Conservation (phyloP, 2,888 invertebrate species). For the Phrixothrix hirtus region DNA sequence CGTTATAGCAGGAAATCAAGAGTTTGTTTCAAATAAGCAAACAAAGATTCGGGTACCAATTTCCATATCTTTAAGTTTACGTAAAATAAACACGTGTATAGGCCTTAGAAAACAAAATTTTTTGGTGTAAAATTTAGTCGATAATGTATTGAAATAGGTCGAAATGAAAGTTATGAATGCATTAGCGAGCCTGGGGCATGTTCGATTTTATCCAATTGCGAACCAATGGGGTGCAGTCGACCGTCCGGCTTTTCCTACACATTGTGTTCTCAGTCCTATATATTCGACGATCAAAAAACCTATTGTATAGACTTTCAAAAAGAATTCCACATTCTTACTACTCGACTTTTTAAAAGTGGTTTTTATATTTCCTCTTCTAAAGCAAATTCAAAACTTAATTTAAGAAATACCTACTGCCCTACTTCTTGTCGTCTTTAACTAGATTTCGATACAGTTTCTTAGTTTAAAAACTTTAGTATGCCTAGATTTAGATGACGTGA, state of each 20-base stretch:
- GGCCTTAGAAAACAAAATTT: constrained; percentile 3
- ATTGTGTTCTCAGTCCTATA: constrained; percentile 31
- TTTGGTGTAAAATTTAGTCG: constrained; percentile 34
- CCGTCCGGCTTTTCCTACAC: constrained; percentile 35
- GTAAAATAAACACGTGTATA: constrained; percentile 19
- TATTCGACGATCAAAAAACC: constrained; percentile 25
- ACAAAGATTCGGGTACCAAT: constrained; percentile 18
- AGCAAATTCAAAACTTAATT: constrained; percentile 3
- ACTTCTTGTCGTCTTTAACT: too few species aligned
- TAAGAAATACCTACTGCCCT: too few species aligned
- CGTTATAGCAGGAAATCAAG: constrained; percentile 3
- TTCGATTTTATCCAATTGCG: constrained; percentile 44
- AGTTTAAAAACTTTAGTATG: too few species aligned
- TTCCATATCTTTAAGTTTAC: constrained; percentile 23
- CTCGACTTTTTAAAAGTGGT: constrained; percentile 11
- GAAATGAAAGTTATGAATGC: constrained; percentile 49
- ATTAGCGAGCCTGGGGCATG: constrained; percentile 44
- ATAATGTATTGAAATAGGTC: constrained; percentile 41
- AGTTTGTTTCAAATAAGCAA: constrained; percentile 16
- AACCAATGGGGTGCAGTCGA: constrained; percentile 42
- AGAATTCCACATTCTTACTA: constrained; percentile 12
- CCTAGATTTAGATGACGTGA: too few species aligned
- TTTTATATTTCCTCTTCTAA: constrained; percentile 15
- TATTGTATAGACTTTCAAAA: constrained; percentile 16
- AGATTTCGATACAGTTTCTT: too few species aligned